Conservation (phyloP, 2,888 invertebrate genomes). For the Dendrolimus houi region DNA sequence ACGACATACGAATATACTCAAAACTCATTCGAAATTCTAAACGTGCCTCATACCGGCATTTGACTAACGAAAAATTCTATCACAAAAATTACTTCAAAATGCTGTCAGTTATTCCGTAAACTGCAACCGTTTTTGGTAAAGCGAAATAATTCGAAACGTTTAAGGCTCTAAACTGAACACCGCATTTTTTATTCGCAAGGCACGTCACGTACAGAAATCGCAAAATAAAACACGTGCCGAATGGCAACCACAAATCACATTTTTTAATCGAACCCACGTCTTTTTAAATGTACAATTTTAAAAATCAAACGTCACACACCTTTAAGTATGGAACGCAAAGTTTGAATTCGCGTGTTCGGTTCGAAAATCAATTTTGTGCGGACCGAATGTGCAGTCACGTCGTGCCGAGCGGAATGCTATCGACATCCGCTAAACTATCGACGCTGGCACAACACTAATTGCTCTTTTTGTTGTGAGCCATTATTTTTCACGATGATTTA, state of each 20-base stretch:
- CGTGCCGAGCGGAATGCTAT: slow-evolving; percentile 58
- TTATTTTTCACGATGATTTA: slow-evolving; percentile 65
- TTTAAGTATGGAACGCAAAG: neutral
- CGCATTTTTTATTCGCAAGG: slow-evolving; percentile 4
- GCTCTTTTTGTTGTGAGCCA: slow-evolving; percentile 52
- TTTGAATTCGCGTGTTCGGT: neutral
- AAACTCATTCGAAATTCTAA: neutral
- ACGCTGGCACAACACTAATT: slow-evolving; percentile 68
- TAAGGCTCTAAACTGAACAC: neutral
- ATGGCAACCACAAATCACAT: slow-evolving; percentile 72
- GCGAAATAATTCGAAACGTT: neutral
- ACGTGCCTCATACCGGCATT: neutral
- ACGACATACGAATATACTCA: neutral
- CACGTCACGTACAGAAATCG: slow-evolving; percentile 61
- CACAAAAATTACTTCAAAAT: neutral
- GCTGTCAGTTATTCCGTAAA: neutral
- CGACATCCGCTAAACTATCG: slow-evolving; percentile 72
- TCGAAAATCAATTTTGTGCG: slow-evolving; percentile 11
- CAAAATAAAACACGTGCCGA: slow-evolving; percentile 69
- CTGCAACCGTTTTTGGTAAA: neutral
- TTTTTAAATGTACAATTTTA: slow-evolving; percentile 27
- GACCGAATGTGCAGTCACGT: slow-evolving; percentile 63
- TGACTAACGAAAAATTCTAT: neutral
- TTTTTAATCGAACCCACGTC: slow-evolving; percentile 73
- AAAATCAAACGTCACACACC: neutral